Evolutionary conservation across 2,888 invertebrate genomes (phyloP), one percentile per base, ranked within the genome.

Genomic region (Elysia crispata): DNA sequence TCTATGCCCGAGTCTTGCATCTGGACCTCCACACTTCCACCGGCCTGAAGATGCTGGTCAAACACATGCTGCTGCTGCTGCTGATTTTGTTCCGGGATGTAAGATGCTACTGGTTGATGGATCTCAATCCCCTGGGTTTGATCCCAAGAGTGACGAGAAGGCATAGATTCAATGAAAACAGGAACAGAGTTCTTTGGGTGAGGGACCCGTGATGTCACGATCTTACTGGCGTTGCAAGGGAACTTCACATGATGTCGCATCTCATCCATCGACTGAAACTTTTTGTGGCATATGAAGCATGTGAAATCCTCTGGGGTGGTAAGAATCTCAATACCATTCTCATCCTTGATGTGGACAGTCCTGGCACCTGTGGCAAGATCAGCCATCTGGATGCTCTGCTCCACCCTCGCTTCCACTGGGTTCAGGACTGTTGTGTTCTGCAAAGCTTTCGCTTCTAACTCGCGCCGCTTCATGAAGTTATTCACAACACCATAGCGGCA

Each of bases 241-340:
- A 85, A 82, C 79, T 86, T 87, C 13, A 88, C 88, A 85, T 88
- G 88, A 20, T 85, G 84, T 50, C 86, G 83, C 87, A 88, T 88
- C 67, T 87, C 86, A 72, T 87, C 84, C 49, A 88, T 76, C 0
- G 86, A 85, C 1, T 76, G 62, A 83, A 88, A 88, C 79, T 84
- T 85, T 20, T 83, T 82, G 25, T 83, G 83, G 82, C 88, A 88
- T 49, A 88, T 88, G 23, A 86, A 82, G 77, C 88, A 88, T 6
- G 31, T 75, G 41, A 76, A 80, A 11, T 54, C 28, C 6, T 75
- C 79, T 8, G 60, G 20, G 6, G 50, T 20, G 1, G 66, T 50
- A 41, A 60, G 72, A 6, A 20, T 20, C n/a, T 70, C 31, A 41
- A 70, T 18, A 6, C 18, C 30, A 28, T 30, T 66, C 30, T 30